Evolutionary conservation across 2,888 invertebrate genomes (phyloP), one percentile per base, ranked within the genome.

Genomic region (Trachelus troglodyta): DNA sequence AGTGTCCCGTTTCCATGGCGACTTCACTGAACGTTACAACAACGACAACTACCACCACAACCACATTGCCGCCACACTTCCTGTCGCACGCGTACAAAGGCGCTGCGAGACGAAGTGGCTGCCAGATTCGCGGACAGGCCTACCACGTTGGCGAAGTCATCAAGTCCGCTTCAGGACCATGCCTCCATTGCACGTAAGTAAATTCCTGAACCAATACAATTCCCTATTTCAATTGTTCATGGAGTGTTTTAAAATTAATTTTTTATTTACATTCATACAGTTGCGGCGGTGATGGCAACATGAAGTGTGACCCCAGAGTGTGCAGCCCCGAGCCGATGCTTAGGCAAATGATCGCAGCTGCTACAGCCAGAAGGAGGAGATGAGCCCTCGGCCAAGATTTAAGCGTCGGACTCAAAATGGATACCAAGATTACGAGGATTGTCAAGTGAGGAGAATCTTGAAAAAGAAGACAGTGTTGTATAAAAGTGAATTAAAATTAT

Each of bases 151-250:
- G 98, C 85, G 97, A 98, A 91, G 94, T 95, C 79, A 96, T 98
- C 83, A 94, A 94, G 87, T 95, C 97, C 81, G 95, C 97, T 76
- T 98, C 97, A 87, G 97, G 97, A 88, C 98, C 98, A 89, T 98
- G 98, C 93, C 95, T 97, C 92, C 95, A 97, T 92, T 98, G 98
- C 97, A 96, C 95, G 97, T 98, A 94, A 96, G 96, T 96, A 81
- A 34, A 74, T 71, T 76, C 73, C 69, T 56, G 73, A 79, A 76
- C 79, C 79, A 75, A 78, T 77, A 80, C 34, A 56, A 34, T 37
- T 69, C 40, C 73, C 30, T 74, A 76, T 68, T n/a, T 35, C 73
- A 40, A 69, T 69, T 35, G 4, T 69, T 73, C n/a, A 71, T 34
- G 74, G 75, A 69, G 73, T 76, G 73, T 35, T 40, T 4, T 69